Base-by-base conservation (phyloP, 2,888 invertebrate genomes). In the Danaus chrysippus region DNA sequence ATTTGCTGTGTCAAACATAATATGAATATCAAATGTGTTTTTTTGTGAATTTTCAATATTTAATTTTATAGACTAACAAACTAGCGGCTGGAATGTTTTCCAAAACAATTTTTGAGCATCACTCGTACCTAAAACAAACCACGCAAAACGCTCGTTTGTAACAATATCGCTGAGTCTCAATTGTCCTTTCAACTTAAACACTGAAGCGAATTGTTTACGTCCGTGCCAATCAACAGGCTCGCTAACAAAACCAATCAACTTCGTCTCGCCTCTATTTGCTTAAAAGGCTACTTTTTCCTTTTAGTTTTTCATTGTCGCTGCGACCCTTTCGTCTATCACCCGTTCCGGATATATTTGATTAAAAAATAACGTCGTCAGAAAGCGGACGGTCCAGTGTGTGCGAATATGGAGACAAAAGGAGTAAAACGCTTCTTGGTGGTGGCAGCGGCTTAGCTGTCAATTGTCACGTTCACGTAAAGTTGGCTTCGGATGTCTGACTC, bases 321-420 rank as follows among this genome's bases (percentile, higher is more conserved):
- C 86, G 84, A 87, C 90, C 91, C 90, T 88, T 88, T 87, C 87
- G 86, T 81, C 82, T 87, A 87, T 91, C 90, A 88, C 86, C 85
- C 87, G 88, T 77, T 83, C 85, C 83, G 91, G 91, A 91, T 91
- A 91, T 91, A 91, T 91, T 91, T 91, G 91, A 91, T 91, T 91
- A 91, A 91, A 91, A 91, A 91, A 91, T 91, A 91, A 91, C 90
- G 91, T 91, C 91, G 90, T 89, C 91, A 90, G 91, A 89, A 90
- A 85, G 81, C 84, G 86, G 86, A 79, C 77, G 71, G 80, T 61
- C 73, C 72, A 70, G 67, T 71, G 73, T 72, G 73, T 70, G 72
- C 80, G 81, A 77, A 77, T 83, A 79, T 77, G 76, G 76, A 75
- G 71, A 72, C 73, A 90, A 89, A 88, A 87, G 82, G 86, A 87